Base-by-base conservation (phyloP, 2,888 invertebrate genomes). In the Lepetodrilus schrolli region DNA sequence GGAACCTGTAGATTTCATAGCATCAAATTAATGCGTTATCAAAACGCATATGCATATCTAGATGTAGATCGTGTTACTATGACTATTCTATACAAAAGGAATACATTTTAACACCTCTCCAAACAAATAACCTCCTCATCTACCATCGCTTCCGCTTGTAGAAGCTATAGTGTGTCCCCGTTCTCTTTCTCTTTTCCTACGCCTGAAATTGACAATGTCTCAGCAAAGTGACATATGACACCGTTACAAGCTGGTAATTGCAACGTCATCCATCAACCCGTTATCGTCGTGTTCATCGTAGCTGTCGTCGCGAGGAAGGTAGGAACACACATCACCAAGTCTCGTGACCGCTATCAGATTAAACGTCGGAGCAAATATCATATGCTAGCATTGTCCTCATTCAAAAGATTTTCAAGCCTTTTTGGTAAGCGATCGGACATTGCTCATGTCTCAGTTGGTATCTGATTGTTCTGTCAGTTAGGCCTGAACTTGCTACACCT, bases 251-350 rank as follows among this genome's bases (percentile, higher is more conserved):
- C 17, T 30, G 58, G 17, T 17, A 23, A n/a, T 1, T 58, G 7
- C 34, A 30, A 43, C 26, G 34, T 58, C 34, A 58, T 58, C 58
- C 26, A 58, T 58, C 58, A 30, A 30, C 2, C 17, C 17, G 58
- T 58, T 58, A 58, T 58, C 58, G 58, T 30, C 26, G n/a, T 26
- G 26, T 30, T 58, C 30, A 58, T 58, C 58, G 58, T 58, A 23
- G 30, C 26, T 58, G 58, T 58, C 30, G 58, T 58, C 58, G 58
- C 34, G 26, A 30, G 26, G 13, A 30, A 17, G 58, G 4, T 43
- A 17, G 13, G 13, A 43, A 10, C 43, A 43, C n/a, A 30, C 58
- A 58, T 58, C 30, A 34, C 58, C 58, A 30, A 17, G 58, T 30
- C 58, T 23, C 7, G 17, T 58, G 34, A 1, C 43, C 43, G 10